These are phyloP conservation scores for Asbolus verrucosus DNA, from an alignment of 1,140 invertebrate genomes.

Conservation along the genomic window DNA sequence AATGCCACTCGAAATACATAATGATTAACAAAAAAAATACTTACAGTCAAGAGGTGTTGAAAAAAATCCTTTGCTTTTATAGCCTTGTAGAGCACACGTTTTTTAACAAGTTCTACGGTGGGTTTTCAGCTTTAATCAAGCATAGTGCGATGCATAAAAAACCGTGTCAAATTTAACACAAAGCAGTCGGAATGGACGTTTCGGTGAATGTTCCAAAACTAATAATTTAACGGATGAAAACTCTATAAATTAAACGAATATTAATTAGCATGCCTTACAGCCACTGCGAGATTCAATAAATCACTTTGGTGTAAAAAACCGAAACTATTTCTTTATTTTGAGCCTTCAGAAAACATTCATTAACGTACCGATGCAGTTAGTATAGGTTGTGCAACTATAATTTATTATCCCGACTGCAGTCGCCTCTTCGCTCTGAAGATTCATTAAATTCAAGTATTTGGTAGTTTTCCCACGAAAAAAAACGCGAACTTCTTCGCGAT, in stretches of 20 bases:
- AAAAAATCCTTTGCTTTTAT: conserved; percentile 19
- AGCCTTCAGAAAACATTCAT: too few relatives aligned
- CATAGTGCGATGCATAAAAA: not conserved
- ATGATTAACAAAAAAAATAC: conserved; percentile 13
- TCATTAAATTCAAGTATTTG: not conserved
- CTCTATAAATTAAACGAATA: conserved; percentile 19
- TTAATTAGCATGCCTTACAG: conserved; percentile 10
- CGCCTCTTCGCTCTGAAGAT: too few relatives aligned
- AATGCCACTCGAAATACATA: not conserved
- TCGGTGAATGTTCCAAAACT: conserved; percentile 8
- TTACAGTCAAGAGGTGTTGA: conserved; percentile 7
- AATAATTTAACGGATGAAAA: conserved; percentile 27
- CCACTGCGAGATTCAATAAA: not conserved
- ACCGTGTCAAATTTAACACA: conserved; percentile 16
- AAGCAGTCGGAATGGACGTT: conserved; percentile 7
- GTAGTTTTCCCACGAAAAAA: not conserved
- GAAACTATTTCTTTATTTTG: not conserved
- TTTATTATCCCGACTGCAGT: not conserved
- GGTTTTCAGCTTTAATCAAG: conserved; percentile 26
- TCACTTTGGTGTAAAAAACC: not conserved
- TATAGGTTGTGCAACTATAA: not conserved
- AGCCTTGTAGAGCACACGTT: conserved; percentile 29
- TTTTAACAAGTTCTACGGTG: conserved; percentile 19
- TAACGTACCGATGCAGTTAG: too few relatives aligned
- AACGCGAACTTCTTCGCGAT: too few relatives aligned